A percentile compares a stretch with the other conserved stretches of the same genome.
Evolutionary conservation across 2,113 vertebrate genomes (phyloP).

Genomic region (Dipodomys ordii): DNA sequence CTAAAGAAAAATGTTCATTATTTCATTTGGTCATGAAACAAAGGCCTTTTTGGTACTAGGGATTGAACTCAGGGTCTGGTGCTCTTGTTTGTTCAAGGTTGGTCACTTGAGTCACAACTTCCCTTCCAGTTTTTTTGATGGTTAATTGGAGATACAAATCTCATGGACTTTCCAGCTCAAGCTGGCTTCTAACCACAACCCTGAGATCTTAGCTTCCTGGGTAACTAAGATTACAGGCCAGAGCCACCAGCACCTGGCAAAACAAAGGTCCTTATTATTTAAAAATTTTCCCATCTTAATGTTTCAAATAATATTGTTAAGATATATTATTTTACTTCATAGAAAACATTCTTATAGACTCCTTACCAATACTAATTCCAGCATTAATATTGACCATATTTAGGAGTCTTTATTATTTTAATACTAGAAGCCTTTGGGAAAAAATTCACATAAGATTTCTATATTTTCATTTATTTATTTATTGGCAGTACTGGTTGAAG

Average conservation of each 20-base stretch:
- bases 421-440: not conserved
- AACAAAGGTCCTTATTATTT: not conserved
- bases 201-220: too few relatives aligned
- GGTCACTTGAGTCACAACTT: too few relatives aligned
- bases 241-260: too few relatives aligned
- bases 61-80: too few relatives aligned
- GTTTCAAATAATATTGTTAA: not conserved
- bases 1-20: not conserved
- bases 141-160: too few relatives aligned
- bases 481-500: too few relatives aligned
- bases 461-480: not conserved
- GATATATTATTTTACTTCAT: not conserved
- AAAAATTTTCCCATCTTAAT: slow-evolving; percentile 4
- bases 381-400: not conserved
- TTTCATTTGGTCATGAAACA: not conserved
- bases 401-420: slow-evolving; percentile 14
- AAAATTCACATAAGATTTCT: slow-evolving; percentile 15
- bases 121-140: too few relatives aligned
- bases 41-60: slow-evolving; percentile 4
- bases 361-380: not conserved
- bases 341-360: not conserved
- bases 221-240: too few relatives aligned
- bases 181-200: too few relatives aligned
- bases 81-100: too few relatives aligned
- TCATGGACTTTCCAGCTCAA: too few relatives aligned